Evolutionary conservation across 1,140 invertebrate genomes (phyloP), one percentile per base, ranked within the genome.

Genomic region (Idris sp.): DNA sequence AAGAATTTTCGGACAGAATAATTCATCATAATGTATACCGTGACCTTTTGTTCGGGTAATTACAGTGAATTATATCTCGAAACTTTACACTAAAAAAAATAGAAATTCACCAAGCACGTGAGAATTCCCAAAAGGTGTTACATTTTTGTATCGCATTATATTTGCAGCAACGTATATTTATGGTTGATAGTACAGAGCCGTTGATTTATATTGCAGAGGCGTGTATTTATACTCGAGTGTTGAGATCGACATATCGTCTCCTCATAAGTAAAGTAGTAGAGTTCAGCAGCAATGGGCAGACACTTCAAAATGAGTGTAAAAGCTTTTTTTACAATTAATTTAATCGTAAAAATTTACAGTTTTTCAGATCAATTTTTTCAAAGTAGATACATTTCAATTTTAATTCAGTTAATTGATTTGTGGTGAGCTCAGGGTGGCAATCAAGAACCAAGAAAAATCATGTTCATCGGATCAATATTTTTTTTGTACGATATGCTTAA

Each of bases 201-300:
- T 14, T 53, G 71, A 67, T 69, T 64, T 65, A 59, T 65, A 74
- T 67, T 53, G 41, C 40, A 62, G 25, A 48, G 38, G 41, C 46
- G 51, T 65, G 54, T 71, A 76, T 76, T 76, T 71, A 76, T 62
- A 69, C 73, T 65, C 59, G 22, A 69, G 38, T 65, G 58, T 68
- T 51, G 38, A 26, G 49, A 75, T 69, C 49, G 58, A 69, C 51
- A 49, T 71, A 75, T 74, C 64, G 56, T 16, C 13, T 67, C 44
- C 51, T 71, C 65, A 61, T 69, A 62, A 75, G 73, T 46, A 61
- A 71, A 75, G 67, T 67, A 76, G 74, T 67, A 76, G 74, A 59
- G 61, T 76, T 71, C 48, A 44, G 18, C 48, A 28, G 65, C 74
- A 51, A 71, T 76, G 67, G 67, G 65, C 67, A 71, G 74, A 76